A percentile compares a stretch with the other conserved stretches of the same genome.
phyloP scores from a whole-genome alignment of 2,113 vertebrate genomes.

The Tonatia bakeri region DNA sequence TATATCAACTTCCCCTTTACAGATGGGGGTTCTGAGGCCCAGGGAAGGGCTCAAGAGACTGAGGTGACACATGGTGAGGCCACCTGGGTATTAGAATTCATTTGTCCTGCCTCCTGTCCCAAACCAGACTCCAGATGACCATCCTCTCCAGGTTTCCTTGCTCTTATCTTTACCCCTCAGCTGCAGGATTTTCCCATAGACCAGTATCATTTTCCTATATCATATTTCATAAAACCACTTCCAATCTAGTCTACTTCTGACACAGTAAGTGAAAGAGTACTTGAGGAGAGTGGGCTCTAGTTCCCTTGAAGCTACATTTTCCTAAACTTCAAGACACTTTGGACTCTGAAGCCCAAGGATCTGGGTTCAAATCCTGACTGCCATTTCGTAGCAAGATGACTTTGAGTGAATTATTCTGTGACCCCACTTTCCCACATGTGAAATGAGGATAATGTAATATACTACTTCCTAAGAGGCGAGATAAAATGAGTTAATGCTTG shows the following conservation, averaged over 20 bases:
- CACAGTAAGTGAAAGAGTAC: accelerated
- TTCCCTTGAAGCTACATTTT: neutral
- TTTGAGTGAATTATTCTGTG: neutral
- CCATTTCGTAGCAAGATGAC: neutral
- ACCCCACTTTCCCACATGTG: neutral
- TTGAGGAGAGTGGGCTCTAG: accelerated
- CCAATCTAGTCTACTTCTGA: neutral
- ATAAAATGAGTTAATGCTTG: neutral
- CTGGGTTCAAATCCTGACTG: neutral
- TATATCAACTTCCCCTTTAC: neutral
- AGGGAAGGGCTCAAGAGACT: neutral
- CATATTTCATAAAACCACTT: neutral
- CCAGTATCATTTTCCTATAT: too few relatives aligned
- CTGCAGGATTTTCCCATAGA: neutral
- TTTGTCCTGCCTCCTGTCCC: neutral
- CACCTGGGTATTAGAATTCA: accelerated
- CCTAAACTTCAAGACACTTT: neutral
- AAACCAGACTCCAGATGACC: neutral
- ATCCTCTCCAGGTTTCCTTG: accelerated
- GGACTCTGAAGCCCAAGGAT: neutral
- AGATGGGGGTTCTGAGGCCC: neutral
- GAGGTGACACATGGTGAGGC: accelerated
- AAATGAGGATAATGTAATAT: neutral
- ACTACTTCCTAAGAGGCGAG: neutral
- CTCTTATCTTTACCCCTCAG: neutral